Evolutionary conservation across 2,888 invertebrate genomes (phyloP).

Genomic region (Lithophane socia): DNA sequence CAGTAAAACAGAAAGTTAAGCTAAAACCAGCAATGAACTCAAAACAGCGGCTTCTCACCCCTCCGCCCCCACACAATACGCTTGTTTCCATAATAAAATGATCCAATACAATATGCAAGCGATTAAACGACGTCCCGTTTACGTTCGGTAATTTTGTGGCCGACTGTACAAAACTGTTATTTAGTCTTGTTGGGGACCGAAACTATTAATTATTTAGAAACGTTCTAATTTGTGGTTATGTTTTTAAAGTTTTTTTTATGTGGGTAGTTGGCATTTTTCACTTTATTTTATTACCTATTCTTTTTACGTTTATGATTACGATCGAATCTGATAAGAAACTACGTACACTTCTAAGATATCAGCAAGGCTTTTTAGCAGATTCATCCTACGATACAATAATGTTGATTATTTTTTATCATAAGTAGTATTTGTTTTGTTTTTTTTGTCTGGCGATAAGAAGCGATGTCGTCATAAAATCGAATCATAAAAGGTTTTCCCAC

Average conservation of each 20-base stretch:
- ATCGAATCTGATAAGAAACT: neutral
- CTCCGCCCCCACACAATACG: conserved; percentile 31
- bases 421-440: conserved; percentile 2
- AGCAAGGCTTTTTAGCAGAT: neutral
- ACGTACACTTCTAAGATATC: neutral
- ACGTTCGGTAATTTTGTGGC: conserved; percentile 82
- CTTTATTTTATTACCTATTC: neutral
- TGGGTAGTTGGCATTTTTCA: neutral
- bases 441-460: conserved; percentile 27
- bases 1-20: neutral
- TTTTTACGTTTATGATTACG: neutral
- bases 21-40: conserved; percentile 72
- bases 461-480: neutral
- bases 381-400: neutral
- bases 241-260: conserved; percentile 24
- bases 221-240: conserved; percentile 40
- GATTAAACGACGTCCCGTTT: conserved; percentile 83
- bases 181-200: conserved; percentile 73
- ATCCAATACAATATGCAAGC: conserved; percentile 83
- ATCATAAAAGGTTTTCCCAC: neutral
- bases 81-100: conserved; percentile 78
- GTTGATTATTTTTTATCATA: conserved; percentile 3
- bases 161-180: conserved; percentile 83
- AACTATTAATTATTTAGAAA: conserved; percentile 66
- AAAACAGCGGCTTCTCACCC: neutral